Conservation (phyloP, 1,140 invertebrate species). For the Brachionus koreanus region DNA sequence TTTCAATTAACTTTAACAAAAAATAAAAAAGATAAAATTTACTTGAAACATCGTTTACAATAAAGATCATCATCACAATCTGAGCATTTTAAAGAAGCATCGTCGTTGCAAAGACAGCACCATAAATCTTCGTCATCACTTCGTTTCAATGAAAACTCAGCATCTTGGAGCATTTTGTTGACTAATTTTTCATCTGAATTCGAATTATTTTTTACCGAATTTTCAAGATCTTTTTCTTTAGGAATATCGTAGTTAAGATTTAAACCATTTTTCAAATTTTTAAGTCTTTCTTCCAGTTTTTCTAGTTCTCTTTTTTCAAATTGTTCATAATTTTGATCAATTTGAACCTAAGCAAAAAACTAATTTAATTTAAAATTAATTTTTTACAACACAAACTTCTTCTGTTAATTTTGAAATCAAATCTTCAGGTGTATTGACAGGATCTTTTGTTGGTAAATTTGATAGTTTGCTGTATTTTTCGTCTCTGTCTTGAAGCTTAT, state of each 20-base stretch:
- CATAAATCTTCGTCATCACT: conserved; percentile 54
- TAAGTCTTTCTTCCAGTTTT: conserved; percentile 4
- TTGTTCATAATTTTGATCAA: conserved; percentile 31
- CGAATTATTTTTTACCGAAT: not conserved
- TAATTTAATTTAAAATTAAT: not conserved
- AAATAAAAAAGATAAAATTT: conserved; percentile 18
- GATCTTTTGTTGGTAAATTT: conserved; percentile 21
- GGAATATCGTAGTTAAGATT: not conserved
- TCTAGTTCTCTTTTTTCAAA: conserved; percentile 27
- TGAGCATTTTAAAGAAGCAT: conserved; percentile 66
- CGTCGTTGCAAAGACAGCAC: conserved; percentile 73
- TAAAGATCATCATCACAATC: conserved; percentile 71
- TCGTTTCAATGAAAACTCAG: not conserved
- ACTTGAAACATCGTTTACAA: conserved; percentile 66
- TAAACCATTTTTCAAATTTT: not conserved
- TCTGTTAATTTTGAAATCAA: conserved; percentile 14
- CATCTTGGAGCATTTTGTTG: not conserved
- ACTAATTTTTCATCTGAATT: not conserved
- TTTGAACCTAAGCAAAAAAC: not conserved
- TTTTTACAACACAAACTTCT: not conserved
- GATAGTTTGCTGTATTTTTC: not conserved
- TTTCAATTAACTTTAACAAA: not conserved
- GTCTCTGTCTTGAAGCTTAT: not conserved
- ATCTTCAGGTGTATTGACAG: conserved; percentile 14
- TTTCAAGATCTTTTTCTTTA: not conserved